A percentile compares a stretch with the other conserved stretches of the same genome.
Conservation (phyloP, 2,888 invertebrate genomes). For the Oegoconia quadripuncta region DNA sequence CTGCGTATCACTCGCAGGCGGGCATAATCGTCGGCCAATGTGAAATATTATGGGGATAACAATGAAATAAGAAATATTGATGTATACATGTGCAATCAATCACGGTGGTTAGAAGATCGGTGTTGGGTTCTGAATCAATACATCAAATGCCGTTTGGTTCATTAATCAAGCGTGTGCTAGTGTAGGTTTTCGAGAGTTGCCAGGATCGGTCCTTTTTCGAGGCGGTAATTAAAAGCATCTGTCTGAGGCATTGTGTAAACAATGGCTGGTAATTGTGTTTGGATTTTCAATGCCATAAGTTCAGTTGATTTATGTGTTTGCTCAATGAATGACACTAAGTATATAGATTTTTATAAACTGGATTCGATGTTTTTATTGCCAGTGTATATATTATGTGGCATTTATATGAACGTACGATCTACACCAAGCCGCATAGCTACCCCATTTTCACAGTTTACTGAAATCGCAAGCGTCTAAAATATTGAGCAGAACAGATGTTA, state of each 20-base stretch:
- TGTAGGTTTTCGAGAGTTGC: conserved; percentile 8
- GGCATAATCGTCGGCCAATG: conserved; percentile 26
- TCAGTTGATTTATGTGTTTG: not conserved
- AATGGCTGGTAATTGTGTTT: not conserved
- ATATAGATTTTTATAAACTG: too few relatives aligned
- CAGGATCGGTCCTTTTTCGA: conserved; percentile 11
- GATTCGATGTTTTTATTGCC: too few relatives aligned
- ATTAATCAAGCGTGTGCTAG: conserved; percentile 27
- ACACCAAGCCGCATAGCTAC: too few relatives aligned
- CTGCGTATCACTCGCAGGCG: conserved; percentile 30
- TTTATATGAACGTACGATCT: too few relatives aligned
- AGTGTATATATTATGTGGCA: too few relatives aligned
- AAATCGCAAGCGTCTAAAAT: too few relatives aligned
- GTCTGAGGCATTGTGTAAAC: conserved; percentile 17
- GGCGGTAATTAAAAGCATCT: conserved; percentile 43
- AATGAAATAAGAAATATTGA: conserved; percentile 59
- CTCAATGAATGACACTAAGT: not conserved
- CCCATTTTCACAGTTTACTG: too few relatives aligned
- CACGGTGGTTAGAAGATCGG: conserved; percentile 20
- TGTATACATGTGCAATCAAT: conserved; percentile 36
- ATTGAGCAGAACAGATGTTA: too few relatives aligned
- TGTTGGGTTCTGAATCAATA: conserved; percentile 42
- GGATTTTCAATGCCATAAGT: not conserved
- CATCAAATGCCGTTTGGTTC: conserved; percentile 29
- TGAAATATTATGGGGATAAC: conserved; percentile 51